These are phyloP conservation scores for Lynx canadensis DNA, from an alignment of 2,113 vertebrate species.

Conservation along the genomic window DNA sequence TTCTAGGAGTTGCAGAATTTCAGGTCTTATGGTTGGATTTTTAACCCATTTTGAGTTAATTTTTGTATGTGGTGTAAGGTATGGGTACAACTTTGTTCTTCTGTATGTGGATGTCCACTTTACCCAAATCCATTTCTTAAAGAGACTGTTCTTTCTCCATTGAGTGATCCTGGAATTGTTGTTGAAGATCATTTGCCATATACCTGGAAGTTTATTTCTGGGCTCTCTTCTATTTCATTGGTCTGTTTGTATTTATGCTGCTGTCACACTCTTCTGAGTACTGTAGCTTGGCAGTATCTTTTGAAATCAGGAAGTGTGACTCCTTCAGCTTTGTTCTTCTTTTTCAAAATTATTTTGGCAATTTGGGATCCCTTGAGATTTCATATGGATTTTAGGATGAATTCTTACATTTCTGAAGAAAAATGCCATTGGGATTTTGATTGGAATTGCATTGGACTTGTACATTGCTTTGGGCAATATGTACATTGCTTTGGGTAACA, in stretches of 20 bases:
- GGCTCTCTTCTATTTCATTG: background rate
- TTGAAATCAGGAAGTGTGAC: background rate
- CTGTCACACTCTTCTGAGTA: background rate
- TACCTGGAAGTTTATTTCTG: background rate
- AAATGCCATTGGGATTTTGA: background rate
- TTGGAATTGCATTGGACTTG: background rate
- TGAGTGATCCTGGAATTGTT: background rate
- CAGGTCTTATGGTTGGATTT: background rate
- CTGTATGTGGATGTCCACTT: background rate
- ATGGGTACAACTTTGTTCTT: background rate
- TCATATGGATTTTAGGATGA: background rate
- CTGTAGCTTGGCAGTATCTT: background rate
- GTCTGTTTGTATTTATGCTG: background rate
- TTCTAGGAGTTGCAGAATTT: background rate
- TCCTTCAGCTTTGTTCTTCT: background rate
- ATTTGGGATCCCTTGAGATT: background rate
- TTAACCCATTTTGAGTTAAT: background rate
- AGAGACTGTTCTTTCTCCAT: background rate
- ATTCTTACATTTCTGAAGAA: background rate
- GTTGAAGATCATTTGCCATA: background rate
- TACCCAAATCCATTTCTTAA: background rate
- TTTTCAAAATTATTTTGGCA: slow-evolving; percentile 10
- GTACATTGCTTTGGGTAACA: background rate
- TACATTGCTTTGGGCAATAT: background rate
- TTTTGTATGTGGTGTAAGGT: background rate